Base-by-base conservation (phyloP, 2,113 vertebrate genomes). In the Dipodomys merriami region DNA sequence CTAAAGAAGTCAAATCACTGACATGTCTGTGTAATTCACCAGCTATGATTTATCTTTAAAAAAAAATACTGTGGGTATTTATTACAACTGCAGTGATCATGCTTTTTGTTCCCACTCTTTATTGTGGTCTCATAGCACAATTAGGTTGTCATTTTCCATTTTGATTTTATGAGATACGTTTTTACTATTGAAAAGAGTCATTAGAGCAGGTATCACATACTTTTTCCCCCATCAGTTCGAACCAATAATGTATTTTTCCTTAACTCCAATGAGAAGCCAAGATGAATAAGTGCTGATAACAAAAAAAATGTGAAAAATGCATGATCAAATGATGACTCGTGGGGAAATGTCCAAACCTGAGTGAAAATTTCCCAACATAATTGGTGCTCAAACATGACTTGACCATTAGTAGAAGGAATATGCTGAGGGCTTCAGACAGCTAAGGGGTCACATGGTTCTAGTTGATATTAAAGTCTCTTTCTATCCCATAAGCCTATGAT, bases 1-100 rank as follows among this genome's bases (percentile, higher is more conserved):
- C 65, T 86, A 49, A 93, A 93, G 23, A 93, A 94, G n/a, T 62
- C 53, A 95, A 57, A 19, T 88, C 71, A 20, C 46, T 79, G 74
- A 93, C 73, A 18, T 16, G 20, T 39, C 62, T 11, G 0, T 67
- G 57, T 74, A 87, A 60, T 25, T 67, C 15, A 57, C 89, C 49
- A 0, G 30, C 65, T 90, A 44, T 77, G 2, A 2, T 92, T 90
- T 0, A 57, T 57, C 53, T 57, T 57, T 57, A 16, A 16, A 57
- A 57, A 57, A 84, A 95, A 74, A 82, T 30, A 60, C 25, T 85
- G 76, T 33, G 6, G 8, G 16, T 95, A 72, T 93, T 95, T 92
- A 67, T 74, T 94, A 76, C 12, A 69, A 91, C 16, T 76, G 6
- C 33, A 19, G 69, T 72, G 72, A 82, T 2, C 15, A 65, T 76